Conservation (phyloP, 1,140 invertebrate species). For the Drosophila dunni region DNA sequence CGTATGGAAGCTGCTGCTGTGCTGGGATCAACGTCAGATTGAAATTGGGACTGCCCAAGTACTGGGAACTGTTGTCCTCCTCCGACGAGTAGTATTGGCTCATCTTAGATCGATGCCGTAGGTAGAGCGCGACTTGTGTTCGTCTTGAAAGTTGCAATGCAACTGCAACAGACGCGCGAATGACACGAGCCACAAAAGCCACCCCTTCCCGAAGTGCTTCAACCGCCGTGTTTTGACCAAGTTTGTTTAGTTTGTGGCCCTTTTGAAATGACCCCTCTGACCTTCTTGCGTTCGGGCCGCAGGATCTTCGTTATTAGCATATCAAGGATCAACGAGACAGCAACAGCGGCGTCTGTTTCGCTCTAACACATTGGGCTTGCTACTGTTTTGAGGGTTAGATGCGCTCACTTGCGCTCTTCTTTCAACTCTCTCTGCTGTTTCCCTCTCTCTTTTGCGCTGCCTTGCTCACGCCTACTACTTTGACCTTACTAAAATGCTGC, state of each 20-base stretch:
- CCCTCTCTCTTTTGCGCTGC: conserved; percentile 12
- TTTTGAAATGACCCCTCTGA: conserved; percentile 70
- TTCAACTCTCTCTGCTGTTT: neutral
- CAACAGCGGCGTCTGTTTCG: conserved; percentile 47
- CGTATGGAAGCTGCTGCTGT: conserved; percentile 36
- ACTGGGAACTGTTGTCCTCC: conserved; percentile 70
- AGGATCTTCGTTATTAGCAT: conserved; percentile 76
- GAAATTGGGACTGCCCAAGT: conserved; percentile 71
- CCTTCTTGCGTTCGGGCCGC: neutral
- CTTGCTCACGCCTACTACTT: conserved; percentile 65
- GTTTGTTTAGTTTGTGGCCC: conserved; percentile 64
- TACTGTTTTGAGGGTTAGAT: conserved; percentile 69
- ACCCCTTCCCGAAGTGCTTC: conserved; percentile 40
- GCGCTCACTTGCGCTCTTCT: neutral
- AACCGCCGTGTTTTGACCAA: conserved; percentile 67
- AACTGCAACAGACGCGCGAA: conserved; percentile 53
- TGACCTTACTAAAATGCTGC: conserved; percentile 37
- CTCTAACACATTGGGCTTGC: conserved; percentile 1
- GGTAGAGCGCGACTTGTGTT: conserved; percentile 25
- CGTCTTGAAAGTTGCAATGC: conserved; percentile 64
- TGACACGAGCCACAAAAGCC: conserved; percentile 46
- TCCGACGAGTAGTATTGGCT: conserved; percentile 75
- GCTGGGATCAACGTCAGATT: conserved; percentile 41
- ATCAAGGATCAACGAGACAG: conserved; percentile 69
- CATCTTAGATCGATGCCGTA: conserved; percentile 28